A percentile compares a stretch with the other conserved stretches of the same genome.
These are phyloP conservation scores for Mycalesis mineus DNA, from an alignment of 2,888 invertebrate genomes.

Conservation along the genomic window DNA sequence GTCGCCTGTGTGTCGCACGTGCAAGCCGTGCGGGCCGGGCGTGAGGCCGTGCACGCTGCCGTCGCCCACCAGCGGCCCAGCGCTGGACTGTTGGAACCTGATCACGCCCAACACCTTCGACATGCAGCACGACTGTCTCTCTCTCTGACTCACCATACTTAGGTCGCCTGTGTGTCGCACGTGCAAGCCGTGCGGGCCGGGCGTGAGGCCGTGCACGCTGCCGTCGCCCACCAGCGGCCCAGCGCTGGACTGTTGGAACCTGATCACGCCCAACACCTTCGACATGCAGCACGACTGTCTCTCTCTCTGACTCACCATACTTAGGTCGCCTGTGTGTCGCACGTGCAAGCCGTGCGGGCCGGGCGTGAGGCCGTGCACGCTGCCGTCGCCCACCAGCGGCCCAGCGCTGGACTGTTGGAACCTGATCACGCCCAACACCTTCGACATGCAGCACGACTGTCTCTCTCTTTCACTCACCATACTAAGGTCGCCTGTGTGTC, in stretches of 20 bases:
- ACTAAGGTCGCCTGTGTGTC: constrained; percentile 95
- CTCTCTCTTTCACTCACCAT: constrained; percentile 63
- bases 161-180: background rate
- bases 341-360: too few species aligned
- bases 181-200: constrained; percentile 80
- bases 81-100: constrained; percentile 82
- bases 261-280: too few species aligned
- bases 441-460: too few species aligned
- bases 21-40: background rate
- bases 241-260: too few species aligned
- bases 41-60: constrained; percentile 82
- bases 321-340: background rate
- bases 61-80: constrained; percentile 84
- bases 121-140: too few species aligned
- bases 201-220: constrained; percentile 83
- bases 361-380: too few species aligned
- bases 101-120: constrained; percentile 84
- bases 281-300: too few species aligned
- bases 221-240: too few species aligned
- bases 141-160: background rate
- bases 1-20: background rate
- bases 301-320: too few species aligned
- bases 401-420: constrained; percentile 81
- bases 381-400: constrained; percentile 87
- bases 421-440: constrained; percentile 85